A percentile compares a stretch with the other conserved stretches of the same genome.
Conservation (phyloP, 2,113 vertebrate genomes). For the Corythoichthys haematopterus region DNA sequence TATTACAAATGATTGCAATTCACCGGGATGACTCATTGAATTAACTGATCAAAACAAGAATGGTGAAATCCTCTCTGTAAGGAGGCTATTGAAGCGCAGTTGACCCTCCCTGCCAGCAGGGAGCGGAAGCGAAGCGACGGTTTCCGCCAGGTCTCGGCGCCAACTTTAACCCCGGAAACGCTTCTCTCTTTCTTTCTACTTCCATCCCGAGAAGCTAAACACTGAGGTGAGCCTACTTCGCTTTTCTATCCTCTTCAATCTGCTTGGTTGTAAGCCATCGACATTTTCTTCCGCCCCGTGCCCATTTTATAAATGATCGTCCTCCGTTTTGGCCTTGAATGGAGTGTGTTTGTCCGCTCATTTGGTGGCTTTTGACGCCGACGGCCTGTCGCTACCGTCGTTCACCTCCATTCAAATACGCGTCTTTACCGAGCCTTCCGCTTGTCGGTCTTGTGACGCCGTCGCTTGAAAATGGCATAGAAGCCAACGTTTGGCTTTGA, state of each 20-base stretch:
- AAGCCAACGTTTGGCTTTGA: not conserved
- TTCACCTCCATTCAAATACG: not conserved
- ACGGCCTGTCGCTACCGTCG: not conserved
- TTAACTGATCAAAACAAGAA: too few relatives aligned
- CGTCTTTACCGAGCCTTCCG: too few relatives aligned
- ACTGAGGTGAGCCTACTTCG: conserved; percentile 42
- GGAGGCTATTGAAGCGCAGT: not conserved
- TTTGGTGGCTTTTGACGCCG: not conserved
- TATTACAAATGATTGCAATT: too few relatives aligned
- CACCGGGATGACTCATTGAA: too few relatives aligned
- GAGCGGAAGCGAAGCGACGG: conserved; percentile 32
- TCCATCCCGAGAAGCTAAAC: conserved; percentile 59
- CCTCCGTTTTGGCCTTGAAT: not conserved
- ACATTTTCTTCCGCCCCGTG: not conserved
- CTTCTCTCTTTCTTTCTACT: conserved; percentile 67
- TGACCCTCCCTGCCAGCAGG: conserved; percentile 13
- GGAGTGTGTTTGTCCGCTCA: not conserved
- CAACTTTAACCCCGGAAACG: conserved; percentile 56
- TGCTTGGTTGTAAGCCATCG: not conserved
- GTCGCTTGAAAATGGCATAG: not conserved
- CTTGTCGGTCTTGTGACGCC: not conserved
- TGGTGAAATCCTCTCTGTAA: too few relatives aligned
- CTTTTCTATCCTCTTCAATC: not conserved
- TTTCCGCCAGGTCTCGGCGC: conserved; percentile 15
- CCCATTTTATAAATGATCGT: not conserved